A percentile compares a stretch with the other conserved stretches of the same genome.
Conservation (phyloP, 2,797 vertebrate genomes). For the Neopelma chrysocephalum region DNA sequence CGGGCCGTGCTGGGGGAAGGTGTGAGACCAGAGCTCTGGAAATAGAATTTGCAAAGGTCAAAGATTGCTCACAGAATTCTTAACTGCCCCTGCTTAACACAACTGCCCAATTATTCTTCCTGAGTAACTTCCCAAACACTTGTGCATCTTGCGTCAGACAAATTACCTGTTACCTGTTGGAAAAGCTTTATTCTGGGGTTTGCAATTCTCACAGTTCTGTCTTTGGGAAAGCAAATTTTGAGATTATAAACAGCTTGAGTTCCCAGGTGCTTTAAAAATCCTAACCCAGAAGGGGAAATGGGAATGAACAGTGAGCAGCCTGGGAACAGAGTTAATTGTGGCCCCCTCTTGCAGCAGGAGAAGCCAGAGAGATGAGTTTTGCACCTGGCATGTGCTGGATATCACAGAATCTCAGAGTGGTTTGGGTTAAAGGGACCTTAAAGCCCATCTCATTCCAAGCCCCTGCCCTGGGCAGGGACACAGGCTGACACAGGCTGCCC, state of each 20-base stretch:
- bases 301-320: not conserved
- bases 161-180: not conserved
- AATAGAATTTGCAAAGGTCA: constrained; percentile 44
- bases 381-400: accelerated
- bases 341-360: not conserved
- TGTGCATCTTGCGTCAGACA: not conserved
- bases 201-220: too few species aligned
- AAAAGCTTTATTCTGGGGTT: not conserved
- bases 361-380: not conserved
- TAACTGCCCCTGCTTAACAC: not conserved
- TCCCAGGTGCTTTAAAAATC: not conserved
- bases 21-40: not conserved
- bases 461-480: not conserved
- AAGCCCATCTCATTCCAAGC: not conserved
- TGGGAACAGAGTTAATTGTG: not conserved
- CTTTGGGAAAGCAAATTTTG: not conserved
- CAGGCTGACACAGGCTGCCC: not conserved
- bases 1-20: not conserved
- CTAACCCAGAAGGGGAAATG: accelerated
- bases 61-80: constrained; percentile 20
- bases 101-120: not conserved
- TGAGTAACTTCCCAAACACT: not conserved
- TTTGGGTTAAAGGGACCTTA: not conserved
- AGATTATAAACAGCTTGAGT: not conserved
- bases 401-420: not conserved